phyloP scores from a whole-genome alignment of 2,888 invertebrate species.

The Dolichopus griseipennis region DNA sequence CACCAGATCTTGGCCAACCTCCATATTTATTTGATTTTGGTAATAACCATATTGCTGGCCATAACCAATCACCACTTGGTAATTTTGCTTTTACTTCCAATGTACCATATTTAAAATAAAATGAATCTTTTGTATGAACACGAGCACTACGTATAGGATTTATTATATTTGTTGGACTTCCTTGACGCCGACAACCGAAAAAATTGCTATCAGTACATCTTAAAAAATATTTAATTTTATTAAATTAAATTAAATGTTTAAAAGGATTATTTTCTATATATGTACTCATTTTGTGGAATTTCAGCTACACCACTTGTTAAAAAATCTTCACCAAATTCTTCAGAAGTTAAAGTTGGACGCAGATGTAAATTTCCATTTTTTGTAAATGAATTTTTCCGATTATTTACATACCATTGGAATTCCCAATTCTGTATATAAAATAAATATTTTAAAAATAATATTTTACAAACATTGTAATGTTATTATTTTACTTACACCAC shows the following conservation, averaged over 20 bases:
- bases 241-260: neutral
- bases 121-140: constrained; percentile 52
- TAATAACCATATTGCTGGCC: constrained; percentile 57
- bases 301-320: constrained; percentile 51
- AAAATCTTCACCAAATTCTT: constrained; percentile 49
- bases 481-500: constrained; percentile 40
- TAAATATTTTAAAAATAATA: too few relatives aligned
- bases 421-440: constrained; percentile 54
- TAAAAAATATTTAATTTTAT: neutral
- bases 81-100: constrained; percentile 57
- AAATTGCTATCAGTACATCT: constrained; percentile 52
- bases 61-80: constrained; percentile 60
- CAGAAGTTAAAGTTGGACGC: constrained; percentile 51
- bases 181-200: constrained; percentile 53
- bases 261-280: neutral
- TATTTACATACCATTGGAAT: constrained; percentile 59
- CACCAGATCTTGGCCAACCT: constrained; percentile 61
- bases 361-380: constrained; percentile 48
- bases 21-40: constrained; percentile 57
- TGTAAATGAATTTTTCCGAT: constrained; percentile 55
- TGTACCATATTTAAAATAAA: constrained; percentile 56
- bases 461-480: neutral
- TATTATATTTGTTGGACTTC: constrained; percentile 46
- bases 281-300: constrained; percentile 51
- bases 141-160: constrained; percentile 62